phyloP scores from a whole-genome alignment of 1,140 invertebrate species.

The Drosophila grimshawi region DNA sequence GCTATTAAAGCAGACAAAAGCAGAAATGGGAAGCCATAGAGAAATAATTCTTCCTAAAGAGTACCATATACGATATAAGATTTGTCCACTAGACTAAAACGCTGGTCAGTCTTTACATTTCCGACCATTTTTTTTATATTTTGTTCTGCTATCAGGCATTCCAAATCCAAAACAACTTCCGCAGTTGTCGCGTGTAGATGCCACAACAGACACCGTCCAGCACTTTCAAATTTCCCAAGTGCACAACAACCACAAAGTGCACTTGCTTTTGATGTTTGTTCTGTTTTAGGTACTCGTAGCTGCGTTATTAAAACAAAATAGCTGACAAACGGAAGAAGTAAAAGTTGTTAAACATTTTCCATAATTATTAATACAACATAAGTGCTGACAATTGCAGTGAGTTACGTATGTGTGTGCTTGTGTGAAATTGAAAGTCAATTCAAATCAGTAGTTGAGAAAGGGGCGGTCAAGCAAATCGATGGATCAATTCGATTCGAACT shows the following conservation, averaged over 20 bases:
- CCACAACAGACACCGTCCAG: slow-evolving; percentile 41
- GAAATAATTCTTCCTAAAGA: neutral
- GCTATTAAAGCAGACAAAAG: neutral
- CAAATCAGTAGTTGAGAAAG: slow-evolving; percentile 25
- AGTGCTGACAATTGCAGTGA: slow-evolving; percentile 24
- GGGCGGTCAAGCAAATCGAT: slow-evolving; percentile 32
- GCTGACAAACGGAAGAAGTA: slow-evolving; percentile 59
- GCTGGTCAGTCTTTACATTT: neutral
- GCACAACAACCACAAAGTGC: slow-evolving; percentile 22
- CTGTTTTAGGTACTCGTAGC: slow-evolving; percentile 37
- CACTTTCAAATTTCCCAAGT: slow-evolving; percentile 53
- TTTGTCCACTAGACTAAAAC: neutral
- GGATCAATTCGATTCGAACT: slow-evolving; percentile 21
- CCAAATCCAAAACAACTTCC: slow-evolving; percentile 62
- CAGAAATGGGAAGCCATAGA: neutral
- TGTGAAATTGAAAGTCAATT: slow-evolving; percentile 66
- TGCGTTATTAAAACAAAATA: no score
- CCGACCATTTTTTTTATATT: slow-evolving; percentile 31
- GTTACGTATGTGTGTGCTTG: slow-evolving; percentile 2
- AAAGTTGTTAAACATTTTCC: slow-evolving; percentile 58
- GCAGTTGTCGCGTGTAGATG: slow-evolving; percentile 41
- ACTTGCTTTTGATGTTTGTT: slow-evolving; percentile 56
- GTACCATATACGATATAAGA: neutral
- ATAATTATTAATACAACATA: slow-evolving; percentile 56
- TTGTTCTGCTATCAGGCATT: slow-evolving; percentile 45